phyloP scores from a whole-genome alignment of 2,888 invertebrate species.

The Polia nebulosa region DNA sequence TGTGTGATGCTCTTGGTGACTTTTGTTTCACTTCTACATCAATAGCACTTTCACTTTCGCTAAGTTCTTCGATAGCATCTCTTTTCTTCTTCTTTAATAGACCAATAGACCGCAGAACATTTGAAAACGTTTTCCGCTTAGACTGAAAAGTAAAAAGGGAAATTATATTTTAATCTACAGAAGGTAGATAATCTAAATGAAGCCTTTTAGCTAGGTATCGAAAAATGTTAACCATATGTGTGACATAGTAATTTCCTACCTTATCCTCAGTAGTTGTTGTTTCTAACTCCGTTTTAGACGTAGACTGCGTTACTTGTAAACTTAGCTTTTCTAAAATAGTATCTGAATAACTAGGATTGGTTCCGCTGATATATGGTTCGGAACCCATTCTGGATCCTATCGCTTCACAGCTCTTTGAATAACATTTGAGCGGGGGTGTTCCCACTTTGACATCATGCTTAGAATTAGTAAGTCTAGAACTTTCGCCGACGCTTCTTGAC shows the following conservation, averaged over 20 bases:
- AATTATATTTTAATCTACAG: background rate
- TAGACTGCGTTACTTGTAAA: constrained; percentile 75
- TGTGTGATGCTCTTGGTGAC: constrained; percentile 65
- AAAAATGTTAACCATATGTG: background rate
- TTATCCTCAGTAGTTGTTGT: constrained; percentile 63
- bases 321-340: constrained; percentile 81
- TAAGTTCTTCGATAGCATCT: constrained; percentile 78
- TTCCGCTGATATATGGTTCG: constrained; percentile 71
- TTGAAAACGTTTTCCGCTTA: constrained; percentile 75
- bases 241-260: constrained; percentile 19
- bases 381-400: constrained; percentile 75
- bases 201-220: background rate
- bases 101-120: constrained; percentile 77
- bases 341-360: constrained; percentile 81
- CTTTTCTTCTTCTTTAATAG: constrained; percentile 80
- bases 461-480: constrained; percentile 72
- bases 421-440: constrained; percentile 78
- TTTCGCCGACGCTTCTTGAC: constrained; percentile 78
- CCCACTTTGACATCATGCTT: constrained; percentile 82
- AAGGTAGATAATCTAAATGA: background rate
- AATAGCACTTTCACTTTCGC: constrained; percentile 78
- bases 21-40: constrained; percentile 71
- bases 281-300: constrained; percentile 74
- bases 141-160: constrained; percentile 70
- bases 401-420: constrained; percentile 87